Base-by-base conservation (phyloP, 2,888 invertebrate species). In the Acanthopleura granulata region DNA sequence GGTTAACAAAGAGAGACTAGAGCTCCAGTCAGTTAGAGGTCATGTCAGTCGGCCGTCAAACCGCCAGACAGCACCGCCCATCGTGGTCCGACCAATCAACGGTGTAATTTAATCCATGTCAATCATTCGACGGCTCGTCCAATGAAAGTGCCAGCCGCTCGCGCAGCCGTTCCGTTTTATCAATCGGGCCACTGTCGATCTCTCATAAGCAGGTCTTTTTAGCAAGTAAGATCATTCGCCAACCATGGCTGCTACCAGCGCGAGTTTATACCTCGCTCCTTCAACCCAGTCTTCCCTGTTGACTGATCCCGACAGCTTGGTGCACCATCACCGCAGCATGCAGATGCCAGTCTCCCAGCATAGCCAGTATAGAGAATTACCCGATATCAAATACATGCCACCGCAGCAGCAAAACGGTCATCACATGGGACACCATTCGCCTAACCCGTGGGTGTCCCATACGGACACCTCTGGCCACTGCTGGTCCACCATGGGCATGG, bases 321-420 rank as follows among this genome's bases (percentile, higher is more conserved):
- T 89, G 93, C 90, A 91, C 89, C 88, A 90, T 87, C 83, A 90
- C 75, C 82, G 84, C 78, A 81, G 82, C 71, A 89, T 89, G 87
- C 89, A 90, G 82, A 88, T 87, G 74, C 85, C 87, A 49, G 85
- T 86, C 61, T 82, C 86, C 40, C 89, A 89, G 78, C 81, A 82
- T 25, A 81, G 82, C 73, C 85, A 85, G 74, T 87, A 86, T 76
- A 83, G 89, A 76, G 89, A 90, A 50, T 84, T 87, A 73, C 89
- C 95, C 88, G 97, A 97, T 92, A 96, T 97, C 96, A 97, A 97
- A 92, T 97, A 97, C 92, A 94, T 95, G 93, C 92, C 93, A 79
- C 94, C 94, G 84, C 94, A 94, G 82, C 95, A 95, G 91, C 96
- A 96, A 91, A 85, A 85, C 76, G 85, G 85, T 69, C 84, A 84